These are phyloP conservation scores for Fringilla coelebs DNA, from an alignment of 2,797 vertebrate species.

Conservation along the genomic window DNA sequence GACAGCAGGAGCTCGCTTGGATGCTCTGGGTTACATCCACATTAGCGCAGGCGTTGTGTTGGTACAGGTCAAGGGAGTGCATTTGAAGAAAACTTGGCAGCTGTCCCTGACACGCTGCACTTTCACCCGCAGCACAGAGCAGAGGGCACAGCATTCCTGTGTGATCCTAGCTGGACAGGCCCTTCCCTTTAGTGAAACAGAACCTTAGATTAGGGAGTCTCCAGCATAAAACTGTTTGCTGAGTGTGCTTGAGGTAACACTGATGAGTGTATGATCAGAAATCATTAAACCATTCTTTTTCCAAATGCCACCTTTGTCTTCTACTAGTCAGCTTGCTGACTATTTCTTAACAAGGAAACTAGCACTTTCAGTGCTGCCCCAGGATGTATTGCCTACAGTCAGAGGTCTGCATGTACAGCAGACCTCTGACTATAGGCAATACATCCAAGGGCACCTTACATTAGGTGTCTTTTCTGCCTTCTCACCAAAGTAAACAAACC, in stretches of 20 bases:
- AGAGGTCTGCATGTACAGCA: neutral
- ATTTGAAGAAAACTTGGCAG: neutral
- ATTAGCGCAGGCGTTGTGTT: neutral
- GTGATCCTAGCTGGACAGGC: neutral
- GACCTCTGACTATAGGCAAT: no score
- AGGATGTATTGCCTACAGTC: neutral
- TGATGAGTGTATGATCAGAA: neutral
- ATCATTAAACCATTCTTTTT: neutral
- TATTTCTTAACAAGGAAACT: neutral
- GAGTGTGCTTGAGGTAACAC: neutral
- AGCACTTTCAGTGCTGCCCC: neutral
- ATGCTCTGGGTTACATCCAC: rapidly evolving
- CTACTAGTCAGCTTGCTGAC: neutral
- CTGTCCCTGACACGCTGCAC: neutral
- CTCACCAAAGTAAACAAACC: neutral
- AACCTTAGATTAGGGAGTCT: rapidly evolving
- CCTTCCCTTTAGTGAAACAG: neutral
- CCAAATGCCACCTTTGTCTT: neutral
- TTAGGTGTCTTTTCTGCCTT: neutral
- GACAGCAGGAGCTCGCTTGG: neutral
- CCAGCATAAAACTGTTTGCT: neutral
- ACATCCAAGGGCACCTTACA: neutral
- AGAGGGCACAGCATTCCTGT: neutral
- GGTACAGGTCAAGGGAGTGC: neutral
- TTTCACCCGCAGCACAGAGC: neutral